Base-by-base conservation (phyloP, 2,888 invertebrate genomes). In the Drosophila ezoana region DNA sequence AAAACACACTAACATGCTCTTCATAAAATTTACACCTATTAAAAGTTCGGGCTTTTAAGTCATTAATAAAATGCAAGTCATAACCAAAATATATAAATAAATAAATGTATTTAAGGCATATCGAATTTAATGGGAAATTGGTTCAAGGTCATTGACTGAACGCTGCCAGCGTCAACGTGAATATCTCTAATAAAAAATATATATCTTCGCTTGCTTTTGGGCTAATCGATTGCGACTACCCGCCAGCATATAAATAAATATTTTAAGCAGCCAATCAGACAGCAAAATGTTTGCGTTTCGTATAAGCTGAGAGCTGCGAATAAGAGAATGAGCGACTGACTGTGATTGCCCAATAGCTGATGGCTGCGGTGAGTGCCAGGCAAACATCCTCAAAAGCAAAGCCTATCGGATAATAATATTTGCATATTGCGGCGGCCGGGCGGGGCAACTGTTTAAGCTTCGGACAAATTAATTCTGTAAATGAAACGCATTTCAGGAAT, bases 91-190 rank as follows among this genome's bases (percentile, higher is more conserved):
- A 65, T 53, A 51, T 44, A 43, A 54, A 65, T 45, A 48, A 52
- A 57, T 33, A 33, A 32, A 33, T 33, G n/a, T 14, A 66, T 38
- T 35, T 58, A 45, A 63, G 28, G 52, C 44, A 53, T 20, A 51
- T 8, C 38, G 52, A 64, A 70, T 52, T 40, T 13, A 18, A 65
- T 67, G 45, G 53, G 70, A 86, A 89, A 89, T 79, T 88, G 87
- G 89, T 89, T 89, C 89, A 89, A 89, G 89, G 89, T 83, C 89
- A 89, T 75, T 78, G 56, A 77, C 74, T 77, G 77, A 85, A 52
- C 76, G 83, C 76, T 72, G 53, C 40, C 23, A 51, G 57, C 28
- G 28, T 28, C 28, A 28, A 28, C 28, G 28, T 28, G 28, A 28
- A 28, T 28, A 28, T 28, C 38, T 54, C 33, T 33, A 62, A 49